These are phyloP conservation scores for Polypterus senegalus DNA, from an alignment of 2,113 vertebrate species.

Conservation along the genomic window DNA sequence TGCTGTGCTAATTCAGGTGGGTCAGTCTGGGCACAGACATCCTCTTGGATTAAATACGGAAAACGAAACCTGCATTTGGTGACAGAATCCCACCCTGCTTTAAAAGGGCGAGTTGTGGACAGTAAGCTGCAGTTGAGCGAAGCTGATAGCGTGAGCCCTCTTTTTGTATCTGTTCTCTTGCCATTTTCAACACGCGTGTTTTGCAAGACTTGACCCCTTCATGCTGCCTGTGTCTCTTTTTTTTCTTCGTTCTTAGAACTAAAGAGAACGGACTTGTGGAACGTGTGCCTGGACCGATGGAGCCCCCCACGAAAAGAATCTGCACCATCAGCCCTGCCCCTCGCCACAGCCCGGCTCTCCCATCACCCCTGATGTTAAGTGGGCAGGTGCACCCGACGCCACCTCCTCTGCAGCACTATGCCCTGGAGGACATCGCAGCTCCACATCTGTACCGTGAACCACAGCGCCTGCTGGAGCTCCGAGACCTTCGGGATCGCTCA, in stretches of 20 bases:
- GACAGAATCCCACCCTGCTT: too few relatives aligned
- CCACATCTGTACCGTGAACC: slow-evolving; percentile 87
- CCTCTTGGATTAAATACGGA: too few relatives aligned
- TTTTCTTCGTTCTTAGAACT: slow-evolving; percentile 45
- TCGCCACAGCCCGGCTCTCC: slow-evolving; percentile 85
- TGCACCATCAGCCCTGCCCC: slow-evolving; percentile 96
- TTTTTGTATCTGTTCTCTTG: too few relatives aligned
- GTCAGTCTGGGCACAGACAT: too few relatives aligned
- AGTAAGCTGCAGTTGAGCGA: too few relatives aligned
- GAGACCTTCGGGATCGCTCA: slow-evolving; percentile 80
- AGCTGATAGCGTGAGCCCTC: too few relatives aligned
- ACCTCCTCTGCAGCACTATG: slow-evolving; percentile 89
- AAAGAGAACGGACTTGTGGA: slow-evolving; percentile 83
- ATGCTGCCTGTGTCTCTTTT: background rate
- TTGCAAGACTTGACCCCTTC: rapidly evolving
- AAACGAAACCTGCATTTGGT: too few relatives aligned
- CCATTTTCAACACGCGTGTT: background rate
- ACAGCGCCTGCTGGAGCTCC: slow-evolving; percentile 73
- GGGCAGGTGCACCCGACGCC: slow-evolving; percentile 87
- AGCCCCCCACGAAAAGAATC: slow-evolving; percentile 82
- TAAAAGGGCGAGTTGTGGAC: too few relatives aligned
- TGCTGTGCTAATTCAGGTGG: too few relatives aligned
- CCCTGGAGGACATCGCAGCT: slow-evolving; percentile 82
- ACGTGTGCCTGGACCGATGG: slow-evolving; percentile 62
- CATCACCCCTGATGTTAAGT: slow-evolving; percentile 59